Conservation (phyloP, 2,888 invertebrate genomes). For the Dicycla oo region DNA sequence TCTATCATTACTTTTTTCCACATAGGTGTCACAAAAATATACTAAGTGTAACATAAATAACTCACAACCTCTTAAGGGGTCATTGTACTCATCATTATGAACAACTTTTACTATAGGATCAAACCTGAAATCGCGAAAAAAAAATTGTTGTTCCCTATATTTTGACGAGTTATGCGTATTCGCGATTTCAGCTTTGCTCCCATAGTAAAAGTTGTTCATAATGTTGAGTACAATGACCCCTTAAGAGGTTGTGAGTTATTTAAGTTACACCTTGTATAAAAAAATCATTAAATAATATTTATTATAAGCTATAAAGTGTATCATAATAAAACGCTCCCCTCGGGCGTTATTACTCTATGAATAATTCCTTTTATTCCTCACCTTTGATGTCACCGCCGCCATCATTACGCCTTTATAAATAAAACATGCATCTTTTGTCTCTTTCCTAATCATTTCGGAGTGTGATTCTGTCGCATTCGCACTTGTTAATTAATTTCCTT, state of each 20-base stretch:
- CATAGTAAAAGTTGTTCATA: too few species aligned
- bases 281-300: conserved; percentile 41
- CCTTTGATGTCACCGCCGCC: conserved; percentile 66
- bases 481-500: conserved; percentile 44
- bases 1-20: background rate
- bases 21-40: background rate
- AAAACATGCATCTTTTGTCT: conserved; percentile 61
- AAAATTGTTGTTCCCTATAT: too few species aligned
- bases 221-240: too few species aligned
- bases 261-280: background rate
- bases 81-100: too few species aligned
- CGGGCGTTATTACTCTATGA: conserved; percentile 67
- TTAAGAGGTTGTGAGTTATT: background rate
- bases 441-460: conserved; percentile 32
- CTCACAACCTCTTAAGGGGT: too few species aligned
- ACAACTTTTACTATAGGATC: too few species aligned
- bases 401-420: conserved; percentile 65
- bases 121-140: too few species aligned
- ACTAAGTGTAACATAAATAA: too few species aligned
- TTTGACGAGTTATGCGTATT: too few species aligned
- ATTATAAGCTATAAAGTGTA: conserved; percentile 42
- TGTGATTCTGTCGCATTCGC: conserved; percentile 22
- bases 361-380: conserved; percentile 69
- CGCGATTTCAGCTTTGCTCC: too few species aligned
- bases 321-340: conserved; percentile 32